phyloP scores from a whole-genome alignment of 2,113 vertebrate genomes.

The Halcyon senegalensis region DNA sequence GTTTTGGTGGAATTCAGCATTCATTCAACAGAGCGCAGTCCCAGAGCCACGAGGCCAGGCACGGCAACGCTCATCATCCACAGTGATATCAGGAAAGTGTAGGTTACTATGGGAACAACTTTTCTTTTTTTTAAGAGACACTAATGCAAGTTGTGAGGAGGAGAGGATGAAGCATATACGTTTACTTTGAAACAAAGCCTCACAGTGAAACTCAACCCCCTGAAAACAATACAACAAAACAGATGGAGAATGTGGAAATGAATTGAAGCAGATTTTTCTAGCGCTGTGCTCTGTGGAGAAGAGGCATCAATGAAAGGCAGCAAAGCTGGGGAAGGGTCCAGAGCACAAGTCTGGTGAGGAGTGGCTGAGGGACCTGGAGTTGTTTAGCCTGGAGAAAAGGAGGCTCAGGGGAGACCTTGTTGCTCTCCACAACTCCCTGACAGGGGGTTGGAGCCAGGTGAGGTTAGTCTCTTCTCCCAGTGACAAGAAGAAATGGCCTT shows the following conservation, averaged over 20 bases:
- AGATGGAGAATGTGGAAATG: background rate
- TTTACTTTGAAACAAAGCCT: conserved; percentile 41
- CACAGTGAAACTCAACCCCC: background rate
- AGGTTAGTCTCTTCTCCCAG: too few species aligned
- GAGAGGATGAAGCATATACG: background rate
- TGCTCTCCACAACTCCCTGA: too few species aligned
- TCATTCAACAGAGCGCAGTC: background rate
- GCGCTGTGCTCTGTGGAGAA: background rate
- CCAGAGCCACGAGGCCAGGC: background rate
- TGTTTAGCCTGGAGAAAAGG: too few species aligned
- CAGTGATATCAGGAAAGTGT: background rate
- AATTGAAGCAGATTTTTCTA: background rate
- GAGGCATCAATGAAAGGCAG: background rate
- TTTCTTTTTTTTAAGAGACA: background rate
- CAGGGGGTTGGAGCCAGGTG: too few species aligned
- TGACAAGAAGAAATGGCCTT: too few species aligned
- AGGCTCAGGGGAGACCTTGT: too few species aligned
- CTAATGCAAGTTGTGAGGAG: conserved; percentile 32
- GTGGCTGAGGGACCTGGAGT: too few species aligned
- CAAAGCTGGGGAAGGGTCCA: too few species aligned
- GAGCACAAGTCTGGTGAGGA: too few species aligned
- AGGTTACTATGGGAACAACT: conserved; percentile 56
- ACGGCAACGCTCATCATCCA: background rate
- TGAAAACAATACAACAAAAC: background rate
- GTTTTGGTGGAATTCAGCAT: background rate